These are phyloP conservation scores for Odontophorus gujanensis DNA, from an alignment of 2,113 vertebrate species.

Conservation along the genomic window DNA sequence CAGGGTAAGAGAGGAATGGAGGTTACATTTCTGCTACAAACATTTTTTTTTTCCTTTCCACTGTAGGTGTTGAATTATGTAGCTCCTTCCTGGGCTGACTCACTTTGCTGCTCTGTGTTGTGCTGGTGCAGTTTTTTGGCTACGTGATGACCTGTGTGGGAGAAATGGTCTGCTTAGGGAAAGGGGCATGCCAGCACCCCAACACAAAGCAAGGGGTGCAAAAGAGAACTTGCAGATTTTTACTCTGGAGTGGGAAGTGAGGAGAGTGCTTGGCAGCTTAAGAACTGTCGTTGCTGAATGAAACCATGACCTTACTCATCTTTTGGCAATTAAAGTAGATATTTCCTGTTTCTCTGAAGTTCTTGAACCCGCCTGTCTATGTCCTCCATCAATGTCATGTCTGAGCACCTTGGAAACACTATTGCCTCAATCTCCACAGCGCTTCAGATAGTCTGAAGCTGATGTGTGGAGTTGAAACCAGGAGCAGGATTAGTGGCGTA, in stretches of 20 bases:
- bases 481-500: not conserved
- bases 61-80: fast-evolving
- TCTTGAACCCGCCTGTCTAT: not conserved
- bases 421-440: not conserved
- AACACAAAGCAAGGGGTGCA: not conserved
- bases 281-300: not conserved
- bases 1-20: not conserved
- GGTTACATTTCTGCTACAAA: not conserved
- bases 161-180: not conserved
- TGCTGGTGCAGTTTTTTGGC: not conserved
- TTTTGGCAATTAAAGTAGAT: not conserved
- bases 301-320: not conserved
- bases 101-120: not conserved
- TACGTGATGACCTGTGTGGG: fast-evolving
- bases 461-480: not conserved
- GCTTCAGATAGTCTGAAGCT: not conserved
- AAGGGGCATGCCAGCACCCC: not conserved
- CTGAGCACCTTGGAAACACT: not conserved
- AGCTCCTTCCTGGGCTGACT: not conserved
- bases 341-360: not conserved
- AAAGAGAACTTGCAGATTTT: not conserved
- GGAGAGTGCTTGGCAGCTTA: not conserved
- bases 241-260: not conserved
- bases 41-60: not conserved
- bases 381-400: not conserved